Conservation (phyloP, 2,797 vertebrate species). For the Caiman crocodilus region DNA sequence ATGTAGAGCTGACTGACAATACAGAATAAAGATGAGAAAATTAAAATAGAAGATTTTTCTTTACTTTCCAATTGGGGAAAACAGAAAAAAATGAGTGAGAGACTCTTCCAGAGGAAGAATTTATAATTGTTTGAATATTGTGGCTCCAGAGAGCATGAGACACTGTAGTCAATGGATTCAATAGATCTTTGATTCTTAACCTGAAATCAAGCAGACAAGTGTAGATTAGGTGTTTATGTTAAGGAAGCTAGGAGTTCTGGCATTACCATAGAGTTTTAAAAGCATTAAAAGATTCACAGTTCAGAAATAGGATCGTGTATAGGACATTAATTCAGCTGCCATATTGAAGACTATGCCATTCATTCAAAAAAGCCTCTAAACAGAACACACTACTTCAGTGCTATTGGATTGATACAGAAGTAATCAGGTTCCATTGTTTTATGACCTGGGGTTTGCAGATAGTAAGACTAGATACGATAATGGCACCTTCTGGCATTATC, state of each 20-base stretch:
- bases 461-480: neutral
- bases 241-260: neutral
- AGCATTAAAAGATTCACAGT: neutral
- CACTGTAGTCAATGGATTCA: neutral
- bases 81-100: neutral
- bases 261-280: neutral
- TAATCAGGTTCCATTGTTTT: conserved; percentile 5
- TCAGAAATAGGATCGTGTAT: neutral
- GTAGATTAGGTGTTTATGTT: neutral
- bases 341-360: neutral
- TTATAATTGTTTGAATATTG: neutral
- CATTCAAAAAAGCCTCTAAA: neutral
- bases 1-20: too few relatives aligned
- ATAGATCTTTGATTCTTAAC: neutral
- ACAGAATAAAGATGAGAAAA: neutral
- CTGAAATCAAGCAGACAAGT: neutral
- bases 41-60: neutral
- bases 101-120: neutral
- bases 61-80: neutral
- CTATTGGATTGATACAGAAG: neutral
- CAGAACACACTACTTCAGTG: neutral
- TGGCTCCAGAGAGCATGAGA: neutral
- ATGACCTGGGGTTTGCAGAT: neutral
- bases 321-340: neutral
- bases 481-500: neutral